phyloP scores from a whole-genome alignment of 2,113 vertebrate genomes.

The Amia ocellicauda region DNA sequence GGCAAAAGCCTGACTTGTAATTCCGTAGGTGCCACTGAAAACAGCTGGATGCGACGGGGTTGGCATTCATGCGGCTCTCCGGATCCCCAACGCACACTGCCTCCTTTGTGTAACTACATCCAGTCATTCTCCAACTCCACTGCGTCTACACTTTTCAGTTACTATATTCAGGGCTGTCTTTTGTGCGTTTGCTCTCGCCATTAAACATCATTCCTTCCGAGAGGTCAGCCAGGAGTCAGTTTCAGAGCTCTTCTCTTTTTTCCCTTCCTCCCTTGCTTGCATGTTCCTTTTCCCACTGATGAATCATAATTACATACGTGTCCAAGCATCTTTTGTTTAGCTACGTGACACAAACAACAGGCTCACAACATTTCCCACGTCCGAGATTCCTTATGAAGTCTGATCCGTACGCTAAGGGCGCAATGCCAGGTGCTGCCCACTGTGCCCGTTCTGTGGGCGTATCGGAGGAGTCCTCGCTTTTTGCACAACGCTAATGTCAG shows the following conservation, averaged over 20 bases:
- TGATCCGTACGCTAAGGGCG: too few relatives aligned
- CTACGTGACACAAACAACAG: background rate
- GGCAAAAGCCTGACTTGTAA: background rate
- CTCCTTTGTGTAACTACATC: background rate
- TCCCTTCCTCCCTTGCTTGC: background rate
- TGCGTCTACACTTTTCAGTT: background rate
- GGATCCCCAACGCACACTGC: background rate
- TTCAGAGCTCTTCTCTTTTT: background rate
- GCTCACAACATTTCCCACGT: too few relatives aligned
- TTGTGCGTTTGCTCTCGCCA: background rate
- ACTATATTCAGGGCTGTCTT: background rate
- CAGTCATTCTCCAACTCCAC: background rate
- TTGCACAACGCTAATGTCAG: too few relatives aligned
- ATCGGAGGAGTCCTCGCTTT: too few relatives aligned
- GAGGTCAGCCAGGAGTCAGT: conserved; percentile 8
- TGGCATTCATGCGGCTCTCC: background rate
- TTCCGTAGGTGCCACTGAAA: background rate
- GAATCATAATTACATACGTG: background rate
- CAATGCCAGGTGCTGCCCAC: too few relatives aligned
- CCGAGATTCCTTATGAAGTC: too few relatives aligned
- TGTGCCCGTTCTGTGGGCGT: too few relatives aligned
- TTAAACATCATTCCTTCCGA: background rate
- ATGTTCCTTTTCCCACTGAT: background rate
- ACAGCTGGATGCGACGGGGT: background rate
- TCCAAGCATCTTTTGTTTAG: background rate